Base-by-base conservation (phyloP, 2,888 invertebrate genomes). In the Melikaiella ostensackeni region DNA sequence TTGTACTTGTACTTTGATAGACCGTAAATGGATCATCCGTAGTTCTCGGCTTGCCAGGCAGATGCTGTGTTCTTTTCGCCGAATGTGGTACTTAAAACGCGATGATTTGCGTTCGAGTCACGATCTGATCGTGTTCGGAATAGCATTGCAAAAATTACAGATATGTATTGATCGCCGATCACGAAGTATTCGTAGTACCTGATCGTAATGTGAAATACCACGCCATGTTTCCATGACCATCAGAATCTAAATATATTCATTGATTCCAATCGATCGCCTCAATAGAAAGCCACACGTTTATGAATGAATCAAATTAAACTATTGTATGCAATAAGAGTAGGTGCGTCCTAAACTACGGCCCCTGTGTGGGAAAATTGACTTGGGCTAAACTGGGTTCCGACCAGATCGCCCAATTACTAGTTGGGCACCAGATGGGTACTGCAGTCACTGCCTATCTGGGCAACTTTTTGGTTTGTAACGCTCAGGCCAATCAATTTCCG, bases 1-100 rank as follows among this genome's bases (percentile, higher is more conserved):
- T 76, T 73, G 63, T 77, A 78, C 82, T 79, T 74, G 75, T 21
- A 74, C 77, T 75, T 81, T 74, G 75, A 76, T 57, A 24, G 24
- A 57, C 57, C 24, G 76, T 80, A 79, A 81, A 80, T 81, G 79
- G 80, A 81, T 81, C 81, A 79, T 79, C 81, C 77, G 13, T 80
- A 76, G 75, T 77, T 76, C 76, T 75, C 75, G 76, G 74, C 13
- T 24, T 13, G 24, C 33, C 13, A 38, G 21, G 9, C 24, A 42
- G 35, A 79, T 55, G 42, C n/a, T 42, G 6, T 19, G 50, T 80
- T 75, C 77, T 79, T 78, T 77, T 74, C 80, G 78, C 70, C 79
- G 78, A 80, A 79, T 78, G 76, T 81, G 70, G 46, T 50, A 50
- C 46, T 70, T 70, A 42, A 50, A 50, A 80, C 75, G 78, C 78